Percentiles rank a stretch among this genome's conserved stretches.
Evolutionary conservation across 2,797 vertebrate species (phyloP).

Genomic region (Microhierax caerulescens): DNA sequence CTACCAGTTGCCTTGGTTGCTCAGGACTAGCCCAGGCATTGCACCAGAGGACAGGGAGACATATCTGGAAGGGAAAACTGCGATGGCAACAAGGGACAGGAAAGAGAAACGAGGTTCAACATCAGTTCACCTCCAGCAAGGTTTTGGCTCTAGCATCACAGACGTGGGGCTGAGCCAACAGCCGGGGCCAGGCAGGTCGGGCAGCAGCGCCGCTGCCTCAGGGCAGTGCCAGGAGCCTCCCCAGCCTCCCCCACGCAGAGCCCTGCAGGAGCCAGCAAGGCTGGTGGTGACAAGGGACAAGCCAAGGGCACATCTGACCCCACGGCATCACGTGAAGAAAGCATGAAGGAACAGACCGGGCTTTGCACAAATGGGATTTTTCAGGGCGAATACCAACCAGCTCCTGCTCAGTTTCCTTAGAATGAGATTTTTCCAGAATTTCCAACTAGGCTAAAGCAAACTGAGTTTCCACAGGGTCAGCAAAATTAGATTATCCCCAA

Average conservation of each 20-base stretch:
- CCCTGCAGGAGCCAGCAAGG: not conserved
- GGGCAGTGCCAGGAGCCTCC: not conserved
- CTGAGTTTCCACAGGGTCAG: not conserved
- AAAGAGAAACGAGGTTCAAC: not conserved
- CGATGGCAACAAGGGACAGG: not conserved
- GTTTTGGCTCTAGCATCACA: not conserved
- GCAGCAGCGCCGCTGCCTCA: not conserved
- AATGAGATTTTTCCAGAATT: not conserved
- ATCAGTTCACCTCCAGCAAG: not conserved
- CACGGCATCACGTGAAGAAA: fast-evolving
- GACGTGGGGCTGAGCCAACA: fast-evolving
- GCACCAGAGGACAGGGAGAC: not conserved
- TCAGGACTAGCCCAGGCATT: not conserved
- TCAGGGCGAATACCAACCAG: not conserved
- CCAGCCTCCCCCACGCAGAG: not conserved
- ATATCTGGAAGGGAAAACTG: not conserved
- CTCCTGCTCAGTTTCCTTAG: not conserved
- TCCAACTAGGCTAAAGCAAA: not conserved
- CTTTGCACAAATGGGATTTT: not conserved
- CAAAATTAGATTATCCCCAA: not conserved
- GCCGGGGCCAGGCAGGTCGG: not conserved
- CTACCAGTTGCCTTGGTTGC: not conserved
- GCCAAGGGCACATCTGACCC: fast-evolving
- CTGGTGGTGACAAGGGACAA: not conserved
- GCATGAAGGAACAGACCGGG: fast-evolving